These are phyloP conservation scores for Willisornis vidua DNA, from an alignment of 2,113 vertebrate species.

Conservation along the genomic window DNA sequence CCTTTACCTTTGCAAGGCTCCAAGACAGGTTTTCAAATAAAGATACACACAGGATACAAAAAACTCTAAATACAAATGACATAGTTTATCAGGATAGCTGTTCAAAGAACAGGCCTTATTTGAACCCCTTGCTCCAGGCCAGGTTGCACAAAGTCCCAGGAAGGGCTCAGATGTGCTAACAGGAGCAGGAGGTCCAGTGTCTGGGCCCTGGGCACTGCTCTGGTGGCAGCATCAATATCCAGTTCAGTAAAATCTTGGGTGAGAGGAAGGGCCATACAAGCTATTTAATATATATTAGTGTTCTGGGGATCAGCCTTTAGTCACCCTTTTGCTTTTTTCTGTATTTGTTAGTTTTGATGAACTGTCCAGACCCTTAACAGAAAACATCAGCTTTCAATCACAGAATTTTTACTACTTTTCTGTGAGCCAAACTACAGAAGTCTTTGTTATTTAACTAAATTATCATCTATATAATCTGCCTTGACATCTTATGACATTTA, in stretches of 20 bases:
- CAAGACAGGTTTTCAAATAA: background rate
- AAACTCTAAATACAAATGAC: too few species aligned
- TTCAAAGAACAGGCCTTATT: background rate
- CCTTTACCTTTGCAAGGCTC: background rate
- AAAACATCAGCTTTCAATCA: conserved; percentile 8
- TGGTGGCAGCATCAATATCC: background rate
- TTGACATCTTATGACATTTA: background rate
- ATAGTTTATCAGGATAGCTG: background rate
- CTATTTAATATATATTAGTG: background rate
- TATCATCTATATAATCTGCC: background rate
- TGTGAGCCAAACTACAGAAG: background rate
- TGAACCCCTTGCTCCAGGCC: background rate
- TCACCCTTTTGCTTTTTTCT: background rate
- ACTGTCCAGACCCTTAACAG: background rate
- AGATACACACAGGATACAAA: background rate
- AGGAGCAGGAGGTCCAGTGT: background rate
- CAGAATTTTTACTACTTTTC: background rate
- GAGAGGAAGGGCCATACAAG: background rate
- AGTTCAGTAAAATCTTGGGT: background rate
- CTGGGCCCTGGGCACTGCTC: background rate
- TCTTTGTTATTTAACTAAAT: conserved; percentile 20
- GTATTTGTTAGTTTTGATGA: background rate
- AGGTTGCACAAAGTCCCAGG: background rate
- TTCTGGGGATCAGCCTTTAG: background rate
- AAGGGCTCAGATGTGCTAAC: background rate